Conservation (phyloP, 30 jellyfish, hydroid and myxozoan species). For the Mastigias papua region DNA sequence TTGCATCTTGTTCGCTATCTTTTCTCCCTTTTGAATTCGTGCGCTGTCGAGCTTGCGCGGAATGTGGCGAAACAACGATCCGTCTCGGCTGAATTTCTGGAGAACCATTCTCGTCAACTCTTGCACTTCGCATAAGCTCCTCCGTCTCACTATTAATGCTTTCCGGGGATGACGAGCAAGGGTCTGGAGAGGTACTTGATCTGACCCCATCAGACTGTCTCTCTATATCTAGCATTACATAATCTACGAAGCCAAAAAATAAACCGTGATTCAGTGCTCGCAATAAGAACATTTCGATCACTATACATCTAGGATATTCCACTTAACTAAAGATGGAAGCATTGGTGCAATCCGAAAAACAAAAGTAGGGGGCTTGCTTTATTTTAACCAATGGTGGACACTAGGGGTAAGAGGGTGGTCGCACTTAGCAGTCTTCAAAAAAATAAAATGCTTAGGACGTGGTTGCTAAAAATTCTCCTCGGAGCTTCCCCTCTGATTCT, state of each 20-base stretch:
- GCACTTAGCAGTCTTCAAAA: too few species aligned
- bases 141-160: slow-evolving; percentile 49
- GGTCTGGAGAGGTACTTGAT: neutral
- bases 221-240: slow-evolving; percentile 66
- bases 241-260: slow-evolving; percentile 27
- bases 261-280: neutral
- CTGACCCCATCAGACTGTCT: slow-evolving; percentile 37
- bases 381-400: too few species aligned
- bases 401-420: too few species aligned
- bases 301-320: too few species aligned
- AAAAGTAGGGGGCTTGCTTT: too few species aligned
- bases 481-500: too few species aligned
- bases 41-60: slow-evolving; percentile 26
- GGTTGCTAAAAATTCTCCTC: too few species aligned
- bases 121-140: slow-evolving; percentile 24
- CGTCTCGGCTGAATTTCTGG: slow-evolving; percentile 58
- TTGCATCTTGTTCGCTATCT: neutral
- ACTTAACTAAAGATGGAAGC: too few species aligned
- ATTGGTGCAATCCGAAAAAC: too few species aligned
- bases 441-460: too few species aligned
- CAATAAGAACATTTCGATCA: neutral
- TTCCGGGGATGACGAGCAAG: slow-evolving; percentile 49
- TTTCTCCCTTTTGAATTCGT: neutral
- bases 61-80: slow-evolving; percentile 30
- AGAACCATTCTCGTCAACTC: slow-evolving; percentile 45